Evolutionary conservation across 92 coral and sea anemone species (phyloP).

Genomic region (Heliopora coerulea): DNA sequence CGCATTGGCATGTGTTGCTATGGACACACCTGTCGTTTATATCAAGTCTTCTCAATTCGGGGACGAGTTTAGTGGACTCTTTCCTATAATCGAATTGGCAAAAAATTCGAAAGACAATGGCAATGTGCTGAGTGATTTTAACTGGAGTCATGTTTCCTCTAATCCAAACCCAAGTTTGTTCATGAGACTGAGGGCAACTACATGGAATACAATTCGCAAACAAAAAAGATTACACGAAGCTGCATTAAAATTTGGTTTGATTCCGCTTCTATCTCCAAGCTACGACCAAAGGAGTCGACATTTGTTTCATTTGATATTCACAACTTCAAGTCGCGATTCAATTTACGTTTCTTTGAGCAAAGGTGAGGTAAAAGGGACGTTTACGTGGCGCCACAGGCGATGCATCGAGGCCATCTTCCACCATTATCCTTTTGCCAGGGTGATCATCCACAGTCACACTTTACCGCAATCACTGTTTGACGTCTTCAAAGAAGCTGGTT

Average conservation of each 20-base stretch:
- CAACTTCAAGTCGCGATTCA: conserved; percentile 19
- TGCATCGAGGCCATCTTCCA: conserved; percentile 48
- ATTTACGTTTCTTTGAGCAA: too few relatives aligned
- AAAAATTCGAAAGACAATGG: too few relatives aligned
- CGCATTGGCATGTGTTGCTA: conserved; percentile 36
- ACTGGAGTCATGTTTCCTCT: too few relatives aligned
- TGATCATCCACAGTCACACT: conserved; percentile 49
- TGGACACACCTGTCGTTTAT: conserved; percentile 44
- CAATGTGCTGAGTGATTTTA: too few relatives aligned
- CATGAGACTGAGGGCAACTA: conserved; percentile 46
- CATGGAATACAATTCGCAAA: conserved; percentile 44
- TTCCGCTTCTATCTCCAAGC: conserved; percentile 20
- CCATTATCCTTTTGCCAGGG: conserved; percentile 54
- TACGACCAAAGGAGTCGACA: not conserved
- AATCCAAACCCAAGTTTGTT: conserved; percentile 23
- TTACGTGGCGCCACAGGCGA: conserved; percentile 46
- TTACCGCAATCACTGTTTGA: conserved; percentile 27
- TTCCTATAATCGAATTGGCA: too few relatives aligned
- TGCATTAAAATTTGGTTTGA: conserved; percentile 42
- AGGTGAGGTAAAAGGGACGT: conserved; percentile 14
- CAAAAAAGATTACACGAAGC: conserved; percentile 23
- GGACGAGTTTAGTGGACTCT: too few relatives aligned
- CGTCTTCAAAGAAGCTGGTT: conserved; percentile 49
- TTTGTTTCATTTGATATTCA: conserved; percentile 47
- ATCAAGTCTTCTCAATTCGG: conserved; percentile 19